These are phyloP conservation scores for Crax fasciolata DNA, from an alignment of 2,797 vertebrate species.

Conservation along the genomic window DNA sequence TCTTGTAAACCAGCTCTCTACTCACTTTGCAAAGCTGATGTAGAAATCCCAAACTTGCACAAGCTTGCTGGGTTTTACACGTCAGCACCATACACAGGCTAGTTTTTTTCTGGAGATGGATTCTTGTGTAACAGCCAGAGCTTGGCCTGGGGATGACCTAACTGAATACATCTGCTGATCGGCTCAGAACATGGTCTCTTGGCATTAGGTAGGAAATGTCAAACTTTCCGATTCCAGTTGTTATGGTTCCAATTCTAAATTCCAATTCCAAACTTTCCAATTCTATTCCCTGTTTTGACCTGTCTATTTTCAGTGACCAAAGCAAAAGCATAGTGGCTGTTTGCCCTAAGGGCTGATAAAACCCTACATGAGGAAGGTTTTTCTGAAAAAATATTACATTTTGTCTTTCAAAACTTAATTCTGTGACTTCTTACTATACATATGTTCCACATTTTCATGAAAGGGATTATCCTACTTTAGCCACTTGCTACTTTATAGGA, in stretches of 20 bases:
- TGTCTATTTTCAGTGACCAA: neutral
- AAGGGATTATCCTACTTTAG: slow-evolving; percentile 53
- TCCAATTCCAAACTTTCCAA: neutral
- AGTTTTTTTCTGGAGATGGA: neutral
- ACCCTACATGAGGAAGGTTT: neutral
- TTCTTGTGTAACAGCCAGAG: slow-evolving; percentile 47
- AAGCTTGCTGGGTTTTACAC: slow-evolving; percentile 40
- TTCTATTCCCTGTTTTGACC: neutral
- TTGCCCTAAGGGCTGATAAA: neutral
- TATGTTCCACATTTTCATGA: neutral
- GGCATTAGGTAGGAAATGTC: neutral
- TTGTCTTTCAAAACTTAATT: slow-evolving; percentile 37
- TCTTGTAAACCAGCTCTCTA: neutral
- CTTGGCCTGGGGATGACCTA: slow-evolving; percentile 63
- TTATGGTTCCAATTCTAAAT: neutral
- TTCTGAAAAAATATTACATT: slow-evolving; percentile 13
- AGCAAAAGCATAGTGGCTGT: neutral
- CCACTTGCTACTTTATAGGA: slow-evolving; percentile 32
- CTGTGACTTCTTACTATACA: slow-evolving; percentile 1
- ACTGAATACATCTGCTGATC: slow-evolving; percentile 40
- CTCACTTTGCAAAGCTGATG: neutral
- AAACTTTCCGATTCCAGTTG: neutral
- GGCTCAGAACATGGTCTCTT: neutral
- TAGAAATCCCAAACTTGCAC: slow-evolving; percentile 33
- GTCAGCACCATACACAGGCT: slow-evolving; percentile 28